Percentiles rank a stretch among this genome's conserved stretches.
Evolutionary conservation across 2,113 vertebrate genomes (phyloP).

Genomic region (Oryzias curvinotus): DNA sequence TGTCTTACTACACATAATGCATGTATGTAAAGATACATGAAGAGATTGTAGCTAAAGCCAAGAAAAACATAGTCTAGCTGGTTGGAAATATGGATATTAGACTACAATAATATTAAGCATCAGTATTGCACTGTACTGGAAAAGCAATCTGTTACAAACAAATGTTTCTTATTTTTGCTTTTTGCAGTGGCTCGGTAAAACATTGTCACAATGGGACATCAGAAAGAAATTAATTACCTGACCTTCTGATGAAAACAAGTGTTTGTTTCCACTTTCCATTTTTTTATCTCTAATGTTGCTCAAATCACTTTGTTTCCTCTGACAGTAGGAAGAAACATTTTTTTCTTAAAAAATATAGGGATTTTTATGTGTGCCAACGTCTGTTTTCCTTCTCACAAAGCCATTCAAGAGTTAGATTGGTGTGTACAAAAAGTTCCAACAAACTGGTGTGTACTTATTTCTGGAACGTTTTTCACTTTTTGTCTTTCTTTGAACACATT

Average conservation of each 20-base stretch:
- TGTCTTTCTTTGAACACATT: no score
- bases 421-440: not conserved
- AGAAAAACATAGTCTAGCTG: not conserved
- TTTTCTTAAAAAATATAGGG: constrained; percentile 22
- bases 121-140: constrained; percentile 64
- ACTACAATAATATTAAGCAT: not conserved
- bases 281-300: constrained; percentile 51
- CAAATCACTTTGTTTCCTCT: constrained; percentile 39
- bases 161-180: constrained; percentile 59
- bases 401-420: not conserved
- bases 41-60: not conserved
- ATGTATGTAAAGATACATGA: not conserved
- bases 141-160: constrained; percentile 11
- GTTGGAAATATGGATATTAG: not conserved
- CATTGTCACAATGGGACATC: constrained; percentile 63
- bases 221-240: constrained; percentile 74
- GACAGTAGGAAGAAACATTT: constrained; percentile 15
- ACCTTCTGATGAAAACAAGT: constrained; percentile 48
- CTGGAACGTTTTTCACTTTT: no score
- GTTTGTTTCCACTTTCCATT: constrained; percentile 29
- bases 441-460: no score
- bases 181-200: constrained; percentile 13
- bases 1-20: not conserved
- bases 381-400: not conserved
- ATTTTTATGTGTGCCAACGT: constrained; percentile 16